These are phyloP conservation scores for Phyllostomus hastatus DNA, from an alignment of 2,113 vertebrate genomes.

Conservation along the genomic window DNA sequence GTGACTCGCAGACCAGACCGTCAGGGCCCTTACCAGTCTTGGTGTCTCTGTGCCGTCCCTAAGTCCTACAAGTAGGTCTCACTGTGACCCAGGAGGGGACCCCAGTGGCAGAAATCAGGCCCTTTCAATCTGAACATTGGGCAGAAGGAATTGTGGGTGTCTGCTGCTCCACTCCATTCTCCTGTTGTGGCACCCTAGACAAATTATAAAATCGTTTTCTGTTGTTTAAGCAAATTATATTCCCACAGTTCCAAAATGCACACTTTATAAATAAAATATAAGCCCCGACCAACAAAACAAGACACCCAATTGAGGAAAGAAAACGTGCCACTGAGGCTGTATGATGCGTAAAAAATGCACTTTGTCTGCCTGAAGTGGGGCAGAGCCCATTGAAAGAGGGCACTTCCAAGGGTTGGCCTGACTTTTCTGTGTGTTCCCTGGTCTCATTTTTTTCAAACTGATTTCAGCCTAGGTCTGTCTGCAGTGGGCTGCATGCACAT, in stretches of 20 bases:
- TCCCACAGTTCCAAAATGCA: constrained; percentile 63
- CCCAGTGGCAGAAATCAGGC: not conserved
- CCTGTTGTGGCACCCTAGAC: not conserved
- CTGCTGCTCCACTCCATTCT: constrained; percentile 29
- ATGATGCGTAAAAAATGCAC: not conserved
- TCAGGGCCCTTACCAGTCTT: not conserved
- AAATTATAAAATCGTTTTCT: constrained; percentile 68
- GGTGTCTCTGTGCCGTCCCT: not conserved
- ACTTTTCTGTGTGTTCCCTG: not conserved
- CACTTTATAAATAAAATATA: constrained; percentile 77
- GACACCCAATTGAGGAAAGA: not conserved
- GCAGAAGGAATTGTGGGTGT: not conserved
- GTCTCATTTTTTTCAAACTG: not conserved
- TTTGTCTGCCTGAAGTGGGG: not conserved
- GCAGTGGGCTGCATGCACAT: not conserved
- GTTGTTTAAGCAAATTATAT: constrained; percentile 68
- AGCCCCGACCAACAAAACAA: constrained; percentile 15
- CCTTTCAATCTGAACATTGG: not conserved
- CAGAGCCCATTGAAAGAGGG: not conserved
- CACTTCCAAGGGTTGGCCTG: not conserved
- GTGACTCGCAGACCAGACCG: not conserved
- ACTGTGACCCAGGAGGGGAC: not conserved
- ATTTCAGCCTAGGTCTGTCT: not conserved
- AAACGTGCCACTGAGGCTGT: not conserved
- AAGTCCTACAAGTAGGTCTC: not conserved